Evolutionary conservation across 2,113 vertebrate species (phyloP), one percentile per base, ranked within the genome.

Genomic region (Oreochromis tanganicae): DNA sequence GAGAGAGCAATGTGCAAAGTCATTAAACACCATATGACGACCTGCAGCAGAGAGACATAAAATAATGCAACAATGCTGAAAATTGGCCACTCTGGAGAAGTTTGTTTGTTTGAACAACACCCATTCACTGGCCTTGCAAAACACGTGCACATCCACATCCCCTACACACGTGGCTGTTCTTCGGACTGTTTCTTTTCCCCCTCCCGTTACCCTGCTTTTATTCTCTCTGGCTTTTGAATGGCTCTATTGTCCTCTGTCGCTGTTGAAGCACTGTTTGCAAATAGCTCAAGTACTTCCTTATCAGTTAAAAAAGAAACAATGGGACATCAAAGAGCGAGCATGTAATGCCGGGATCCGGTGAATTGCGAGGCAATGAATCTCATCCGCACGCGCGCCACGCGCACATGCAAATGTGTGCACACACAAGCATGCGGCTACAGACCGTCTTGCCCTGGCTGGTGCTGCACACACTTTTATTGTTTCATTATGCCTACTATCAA

Each of bases 401-500:
- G 9, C 48, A 6, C 34, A 73, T 38, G 21, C 61, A 78, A 36
- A 81, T 63, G 32, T 41, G 7, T 21, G 81, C 1, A 1, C 82
- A 56, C 84, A 29, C n/a, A 41, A 6, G 41, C 2, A 32, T 5
- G 56, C 36, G 79, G 38, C 80, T 29, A 56, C 50, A 41, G 46
- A 87, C 27, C 9, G 56, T 83, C 57, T 50, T 90, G 83, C 88
- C 85, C 66, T 2, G 71, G 7, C 81, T 66, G 82, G 55, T 0
- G 21, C 84, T 85, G 66, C 38, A 61, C 88, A 93, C 81, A 79
- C 81, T 89, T 94, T 94, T 93, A 94, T 93, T 88, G 90, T 94
- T 94, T 95, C 91, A 92, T 94, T 91, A 93, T 87, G 88, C 90
- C 92, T 93, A 82, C 90, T 93, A 92, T 94, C 93, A 95, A 89